Base-by-base conservation (phyloP, 2,888 invertebrate genomes). In the Lithophane leautieri region DNA sequence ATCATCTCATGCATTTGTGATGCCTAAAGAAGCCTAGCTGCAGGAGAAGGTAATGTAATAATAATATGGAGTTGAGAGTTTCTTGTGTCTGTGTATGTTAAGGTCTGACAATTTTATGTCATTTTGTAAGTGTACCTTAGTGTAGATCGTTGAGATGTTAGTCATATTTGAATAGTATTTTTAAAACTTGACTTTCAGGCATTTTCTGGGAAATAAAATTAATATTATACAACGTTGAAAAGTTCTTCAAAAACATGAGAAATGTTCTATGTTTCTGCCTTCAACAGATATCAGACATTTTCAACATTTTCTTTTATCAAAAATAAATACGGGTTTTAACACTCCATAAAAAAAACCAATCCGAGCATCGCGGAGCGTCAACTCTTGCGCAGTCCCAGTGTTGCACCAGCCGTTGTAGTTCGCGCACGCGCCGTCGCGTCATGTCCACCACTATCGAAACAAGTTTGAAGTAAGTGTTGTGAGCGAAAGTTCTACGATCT, bases 381-480 rank as follows among this genome's bases (percentile, higher is more conserved):
- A 73, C 70, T 73, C 70, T 61, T 76, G 87, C 85, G 88, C 69
- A 67, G 34, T n/a, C 50, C 34, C 88, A 92, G 92, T 92, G 79
- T 85, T 81, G 67, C 63, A 65, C 68, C 70, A 81, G 54, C 25
- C 78, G 75, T 79, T 84, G 87, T 80, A 83, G 70, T 70, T 80
- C 84, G 78, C 79, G 79, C 78, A 76, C 89, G 87, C 78, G 78
- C 69, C 73, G 67, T 62, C 76, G 77, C 71, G 87, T 60, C 84
- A 95, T 96, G 96, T 94, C 96, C 82, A 95, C 96, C 74, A 92
- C 95, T 65, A 92, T 95, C 73, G 91, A 95, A 90, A 93, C 94
- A 71, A 95, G 93, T 92, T 91, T 93, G 83, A 95, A 94, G 95
- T 95, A 94, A 95, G 95, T 94, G 90, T 87, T 81, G 89, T 88